phyloP scores from a whole-genome alignment of 2,797 vertebrate genomes.

The Cyclopterus lumpus region DNA sequence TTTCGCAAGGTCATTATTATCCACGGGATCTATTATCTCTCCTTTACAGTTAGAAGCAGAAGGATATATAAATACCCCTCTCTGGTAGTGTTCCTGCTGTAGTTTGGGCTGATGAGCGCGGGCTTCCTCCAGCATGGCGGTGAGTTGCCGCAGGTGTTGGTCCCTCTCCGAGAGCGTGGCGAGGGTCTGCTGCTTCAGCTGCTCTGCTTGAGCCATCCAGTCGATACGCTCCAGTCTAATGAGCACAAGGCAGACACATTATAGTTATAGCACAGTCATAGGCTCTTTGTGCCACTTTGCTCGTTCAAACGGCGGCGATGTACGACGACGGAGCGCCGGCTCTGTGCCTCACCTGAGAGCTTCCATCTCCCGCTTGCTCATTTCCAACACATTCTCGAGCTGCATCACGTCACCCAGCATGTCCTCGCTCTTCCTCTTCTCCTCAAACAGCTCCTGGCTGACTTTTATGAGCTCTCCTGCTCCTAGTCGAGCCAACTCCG shows the following conservation, averaged over 20 bases:
- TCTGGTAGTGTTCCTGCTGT: slow-evolving; percentile 80
- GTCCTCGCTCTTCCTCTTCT: slow-evolving; percentile 83
- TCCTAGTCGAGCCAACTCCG: slow-evolving; percentile 86
- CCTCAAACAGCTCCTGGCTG: slow-evolving; percentile 81
- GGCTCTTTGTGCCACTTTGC: background rate
- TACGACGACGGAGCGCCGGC: background rate
- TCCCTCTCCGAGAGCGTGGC: slow-evolving; percentile 89
- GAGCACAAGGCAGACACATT: background rate
- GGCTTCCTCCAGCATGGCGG: slow-evolving; percentile 81
- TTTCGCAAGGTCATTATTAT: background rate
- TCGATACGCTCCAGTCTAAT: slow-evolving; percentile 86
- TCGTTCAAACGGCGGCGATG: background rate
- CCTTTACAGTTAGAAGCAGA: background rate
- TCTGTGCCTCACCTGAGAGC: slow-evolving; percentile 73
- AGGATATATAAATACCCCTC: slow-evolving; percentile 72
- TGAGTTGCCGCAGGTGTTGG: slow-evolving; percentile 86
- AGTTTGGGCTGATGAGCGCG: slow-evolving; percentile 68
- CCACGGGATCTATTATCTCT: background rate
- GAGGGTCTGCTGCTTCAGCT: slow-evolving; percentile 90
- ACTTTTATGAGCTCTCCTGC: slow-evolving; percentile 82
- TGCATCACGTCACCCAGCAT: slow-evolving; percentile 65
- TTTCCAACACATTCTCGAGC: slow-evolving; percentile 68
- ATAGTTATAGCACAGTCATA: background rate
- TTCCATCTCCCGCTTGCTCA: slow-evolving; percentile 75
- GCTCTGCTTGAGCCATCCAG: slow-evolving; percentile 87